Evolutionary conservation across 2,113 vertebrate species (phyloP).

Genomic region (Alces alces): DNA sequence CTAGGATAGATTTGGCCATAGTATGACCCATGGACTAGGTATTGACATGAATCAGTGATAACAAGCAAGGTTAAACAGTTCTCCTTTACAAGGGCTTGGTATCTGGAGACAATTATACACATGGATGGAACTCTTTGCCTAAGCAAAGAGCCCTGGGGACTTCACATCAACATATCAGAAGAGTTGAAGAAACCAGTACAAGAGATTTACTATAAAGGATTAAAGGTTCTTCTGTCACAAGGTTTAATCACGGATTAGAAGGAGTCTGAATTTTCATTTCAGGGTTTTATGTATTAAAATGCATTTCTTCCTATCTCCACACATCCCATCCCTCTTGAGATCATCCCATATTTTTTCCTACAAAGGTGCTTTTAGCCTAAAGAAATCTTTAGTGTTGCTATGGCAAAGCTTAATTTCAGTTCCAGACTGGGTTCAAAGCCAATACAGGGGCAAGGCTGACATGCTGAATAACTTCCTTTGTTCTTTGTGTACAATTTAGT

Average conservation of each 20-base stretch:
- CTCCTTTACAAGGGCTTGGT: background rate
- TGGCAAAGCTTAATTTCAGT: slow-evolving; percentile 46
- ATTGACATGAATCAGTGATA: background rate
- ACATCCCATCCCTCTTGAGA: background rate
- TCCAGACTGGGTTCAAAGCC: slow-evolving; percentile 14
- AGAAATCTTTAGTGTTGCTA: slow-evolving; percentile 18
- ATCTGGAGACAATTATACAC: background rate
- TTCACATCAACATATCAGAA: background rate
- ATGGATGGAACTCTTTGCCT: background rate
- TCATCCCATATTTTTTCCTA: slow-evolving; percentile 6
- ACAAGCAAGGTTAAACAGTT: background rate
- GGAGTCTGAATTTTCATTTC: background rate
- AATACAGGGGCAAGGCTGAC: background rate
- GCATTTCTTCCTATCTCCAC: background rate
- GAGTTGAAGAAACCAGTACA: background rate
- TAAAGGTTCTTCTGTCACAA: background rate
- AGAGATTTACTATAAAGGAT: background rate
- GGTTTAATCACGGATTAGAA: background rate
- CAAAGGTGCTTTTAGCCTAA: background rate
- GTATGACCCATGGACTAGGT: background rate
- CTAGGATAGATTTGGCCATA: background rate
- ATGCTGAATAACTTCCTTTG: slow-evolving; percentile 36
- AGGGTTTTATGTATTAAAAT: background rate
- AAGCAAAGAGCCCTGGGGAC: background rate
- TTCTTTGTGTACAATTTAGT: slow-evolving; percentile 54